Conservation (phyloP, 1,140 invertebrate genomes). For the Oncopodura yosiiana region DNA sequence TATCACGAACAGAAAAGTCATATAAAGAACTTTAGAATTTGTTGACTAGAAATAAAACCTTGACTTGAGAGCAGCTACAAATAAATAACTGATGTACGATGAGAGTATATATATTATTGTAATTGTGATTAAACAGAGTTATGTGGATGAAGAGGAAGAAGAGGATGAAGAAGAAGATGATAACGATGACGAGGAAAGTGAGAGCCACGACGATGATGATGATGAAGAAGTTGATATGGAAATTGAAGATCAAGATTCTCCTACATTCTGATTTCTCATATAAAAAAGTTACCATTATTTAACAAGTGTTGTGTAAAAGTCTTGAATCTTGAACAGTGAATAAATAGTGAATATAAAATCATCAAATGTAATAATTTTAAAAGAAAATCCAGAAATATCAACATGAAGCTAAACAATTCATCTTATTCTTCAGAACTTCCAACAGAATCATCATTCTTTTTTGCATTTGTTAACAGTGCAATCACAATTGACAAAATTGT, state of each 20-base stretch:
- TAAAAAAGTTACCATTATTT: background rate
- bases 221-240: conserved; percentile 31
- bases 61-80: background rate
- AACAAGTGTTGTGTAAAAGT: background rate
- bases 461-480: too few species aligned
- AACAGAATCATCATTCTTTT: too few species aligned
- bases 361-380: too few species aligned
- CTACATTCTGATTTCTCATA: conserved; percentile 11
- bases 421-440: too few species aligned
- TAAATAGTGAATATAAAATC: too few species aligned
- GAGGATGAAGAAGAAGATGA: conserved; percentile 34
- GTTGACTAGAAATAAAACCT: background rate
- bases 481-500: too few species aligned
- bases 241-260: conserved; percentile 21
- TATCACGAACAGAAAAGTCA: too few species aligned
- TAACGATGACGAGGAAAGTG: conserved; percentile 30
- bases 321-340: background rate
- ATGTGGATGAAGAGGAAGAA: conserved; percentile 17
- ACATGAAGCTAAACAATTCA: too few species aligned
- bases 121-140: background rate
- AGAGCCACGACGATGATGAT: conserved; percentile 28
- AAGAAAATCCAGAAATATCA: too few species aligned
- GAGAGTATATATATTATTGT: background rate
- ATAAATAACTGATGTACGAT: background rate
- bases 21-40: background rate